These are phyloP conservation scores for Apoda limacodes DNA, from an alignment of 2,888 invertebrate genomes.

Conservation along the genomic window DNA sequence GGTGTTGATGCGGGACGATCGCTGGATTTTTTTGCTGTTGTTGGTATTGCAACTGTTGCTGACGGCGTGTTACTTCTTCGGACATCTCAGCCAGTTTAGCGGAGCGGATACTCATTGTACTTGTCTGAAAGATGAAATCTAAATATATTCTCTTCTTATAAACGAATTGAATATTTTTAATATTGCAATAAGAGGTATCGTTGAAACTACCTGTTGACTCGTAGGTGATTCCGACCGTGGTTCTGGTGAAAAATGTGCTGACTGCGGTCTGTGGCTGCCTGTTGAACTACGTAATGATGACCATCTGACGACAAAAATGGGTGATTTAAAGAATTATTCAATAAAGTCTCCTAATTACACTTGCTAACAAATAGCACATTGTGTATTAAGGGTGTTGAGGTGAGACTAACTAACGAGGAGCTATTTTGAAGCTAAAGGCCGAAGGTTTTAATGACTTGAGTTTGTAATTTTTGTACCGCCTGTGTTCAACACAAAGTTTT, in stretches of 20 bases:
- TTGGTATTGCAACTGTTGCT: constrained; percentile 48
- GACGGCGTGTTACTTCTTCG: constrained; percentile 78
- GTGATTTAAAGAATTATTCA: background rate
- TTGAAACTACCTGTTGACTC: constrained; percentile 35
- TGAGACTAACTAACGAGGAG: too few relatives aligned
- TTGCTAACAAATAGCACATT: too few relatives aligned
- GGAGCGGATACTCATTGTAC: constrained; percentile 45
- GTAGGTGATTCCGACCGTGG: constrained; percentile 33
- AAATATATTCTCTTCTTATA: constrained; percentile 2
- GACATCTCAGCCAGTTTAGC: constrained; percentile 85
- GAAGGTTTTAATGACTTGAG: too few relatives aligned
- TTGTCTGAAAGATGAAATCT: constrained; percentile 26
- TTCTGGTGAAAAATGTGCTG: constrained; percentile 44
- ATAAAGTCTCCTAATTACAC: too few relatives aligned
- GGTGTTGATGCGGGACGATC: constrained; percentile 7
- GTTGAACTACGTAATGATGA: constrained; percentile 72
- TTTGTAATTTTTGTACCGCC: too few relatives aligned
- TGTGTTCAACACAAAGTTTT: too few relatives aligned
- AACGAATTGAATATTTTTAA: background rate
- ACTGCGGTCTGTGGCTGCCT: constrained; percentile 56
- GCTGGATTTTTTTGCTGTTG: constrained; percentile 15
- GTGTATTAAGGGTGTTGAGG: too few relatives aligned
- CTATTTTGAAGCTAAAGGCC: too few relatives aligned
- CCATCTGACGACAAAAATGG: constrained; percentile 33
- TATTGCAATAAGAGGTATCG: background rate